A percentile compares a stretch with the other conserved stretches of the same genome.
Conservation (phyloP, 2,797 vertebrate species). For the Microctenopoma stevenorrisi region DNA sequence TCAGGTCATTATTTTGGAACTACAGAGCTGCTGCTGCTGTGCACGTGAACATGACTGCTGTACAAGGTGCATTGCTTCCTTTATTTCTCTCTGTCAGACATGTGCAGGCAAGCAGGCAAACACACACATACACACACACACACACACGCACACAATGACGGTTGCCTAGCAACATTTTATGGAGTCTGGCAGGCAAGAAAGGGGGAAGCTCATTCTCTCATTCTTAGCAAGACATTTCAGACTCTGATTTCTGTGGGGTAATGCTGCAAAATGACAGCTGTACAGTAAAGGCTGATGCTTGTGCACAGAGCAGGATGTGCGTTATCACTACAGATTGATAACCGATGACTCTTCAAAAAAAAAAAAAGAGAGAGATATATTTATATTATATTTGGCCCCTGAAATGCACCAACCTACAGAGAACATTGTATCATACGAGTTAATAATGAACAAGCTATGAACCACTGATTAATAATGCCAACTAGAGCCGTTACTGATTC, state of each 20-base stretch:
- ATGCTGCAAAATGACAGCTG: slow-evolving; percentile 41
- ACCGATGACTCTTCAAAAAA: slow-evolving; percentile 5
- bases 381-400: too few species aligned
- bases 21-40: slow-evolving; percentile 35
- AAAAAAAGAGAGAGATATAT: not conserved
- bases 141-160: slow-evolving; percentile 42
- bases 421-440: not conserved
- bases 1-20: slow-evolving; percentile 22
- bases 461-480: not conserved
- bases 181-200: slow-evolving; percentile 64
- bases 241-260: slow-evolving; percentile 48
- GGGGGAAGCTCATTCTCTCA: slow-evolving; percentile 70
- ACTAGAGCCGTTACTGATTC: not conserved
- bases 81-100: slow-evolving; percentile 3
- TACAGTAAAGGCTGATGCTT: slow-evolving; percentile 13
- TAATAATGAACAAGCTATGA: not conserved
- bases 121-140: slow-evolving; percentile 31
- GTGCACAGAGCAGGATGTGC: not conserved
- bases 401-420: not conserved
- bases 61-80: slow-evolving; percentile 56
- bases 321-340: slow-evolving; percentile 1
- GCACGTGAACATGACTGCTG: slow-evolving; percentile 66
- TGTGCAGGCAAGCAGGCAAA: slow-evolving; percentile 20
- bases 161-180: slow-evolving; percentile 84
- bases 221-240: slow-evolving; percentile 51